Percentiles rank a stretch among this genome's conserved stretches.
Conservation (phyloP, 2,113 vertebrate species). For the Dicerorhinus sumatrensis region DNA sequence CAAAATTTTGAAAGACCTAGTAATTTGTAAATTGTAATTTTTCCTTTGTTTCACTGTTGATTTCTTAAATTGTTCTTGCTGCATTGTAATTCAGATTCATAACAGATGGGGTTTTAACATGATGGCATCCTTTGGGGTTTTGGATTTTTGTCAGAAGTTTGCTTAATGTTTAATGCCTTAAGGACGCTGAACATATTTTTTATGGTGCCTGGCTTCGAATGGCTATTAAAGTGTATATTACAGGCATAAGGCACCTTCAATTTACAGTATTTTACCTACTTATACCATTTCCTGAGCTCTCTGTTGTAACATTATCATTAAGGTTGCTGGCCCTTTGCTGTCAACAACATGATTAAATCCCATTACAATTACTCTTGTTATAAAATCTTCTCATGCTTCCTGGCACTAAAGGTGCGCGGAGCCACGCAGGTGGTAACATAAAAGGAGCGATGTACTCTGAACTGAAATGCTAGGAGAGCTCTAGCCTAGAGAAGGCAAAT, state of each 20-base stretch:
- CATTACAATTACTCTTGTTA: conserved; percentile 73
- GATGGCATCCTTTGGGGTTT: conserved; percentile 9
- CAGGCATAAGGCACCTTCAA: conserved; percentile 57
- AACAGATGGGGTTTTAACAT: conserved; percentile 2
- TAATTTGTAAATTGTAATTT: neutral
- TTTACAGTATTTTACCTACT: conserved; percentile 79
- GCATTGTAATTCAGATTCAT: conserved; percentile 45
- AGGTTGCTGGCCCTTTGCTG: conserved; percentile 66
- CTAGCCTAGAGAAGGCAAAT: conserved; percentile 54
- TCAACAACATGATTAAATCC: conserved; percentile 65
- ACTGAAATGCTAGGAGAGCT: conserved; percentile 47
- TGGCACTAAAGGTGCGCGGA: conserved; percentile 67
- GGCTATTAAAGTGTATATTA: conserved; percentile 74
- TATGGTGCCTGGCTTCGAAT: conserved; percentile 59
- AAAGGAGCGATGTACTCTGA: neutral
- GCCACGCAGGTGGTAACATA: conserved; percentile 45
- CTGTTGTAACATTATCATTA: conserved; percentile 75
- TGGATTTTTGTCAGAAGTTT: conserved; percentile 29
- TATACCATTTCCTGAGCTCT: conserved; percentile 73
- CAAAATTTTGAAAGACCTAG: conserved; percentile 13
- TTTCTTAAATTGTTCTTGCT: conserved; percentile 46
- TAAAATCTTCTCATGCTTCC: conserved; percentile 75
- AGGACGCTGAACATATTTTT: conserved; percentile 59
- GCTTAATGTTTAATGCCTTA: conserved; percentile 62
- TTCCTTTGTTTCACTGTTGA: conserved; percentile 2